Base-by-base conservation (phyloP, 2,113 vertebrate genomes). In the Sterrhoptilus dennistouni region DNA sequence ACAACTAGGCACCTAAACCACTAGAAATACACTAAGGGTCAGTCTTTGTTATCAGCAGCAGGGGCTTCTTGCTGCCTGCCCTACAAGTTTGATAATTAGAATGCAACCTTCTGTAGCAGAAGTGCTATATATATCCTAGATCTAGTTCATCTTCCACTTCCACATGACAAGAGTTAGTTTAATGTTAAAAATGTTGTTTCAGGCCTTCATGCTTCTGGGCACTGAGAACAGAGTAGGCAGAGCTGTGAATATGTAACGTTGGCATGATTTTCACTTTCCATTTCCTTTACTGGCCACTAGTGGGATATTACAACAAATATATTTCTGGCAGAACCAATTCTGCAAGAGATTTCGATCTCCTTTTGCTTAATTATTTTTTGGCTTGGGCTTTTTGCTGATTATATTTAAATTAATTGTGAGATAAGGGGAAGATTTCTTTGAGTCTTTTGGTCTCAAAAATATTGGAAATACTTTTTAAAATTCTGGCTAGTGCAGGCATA, bases 121-220 rank as follows among this genome's bases (percentile, higher is more conserved):
- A 97, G 90, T 71, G 82, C 56, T 94, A 74, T 75, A 90, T 86
- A 97, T 96, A 93, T 57, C 72, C 93, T 81, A 70, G 84, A 93
- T 95, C 93, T 95, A 95, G 95, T 66, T 96, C 93, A 95, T 96
- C 80, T 93, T 94, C 93, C 90, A 95, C 94, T 97, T 95, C 83
- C 92, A 94, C 79, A 86, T 71, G 81, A 89, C 92, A 95, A 93
- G 93, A 93, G 95, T 97, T 97, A 97, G 96, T 95, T 96, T 95
- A 96, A 97, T 91, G 89, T 93, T 97, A 95, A 97, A 97, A 97
- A 97, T 96, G 96, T 96, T 97, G 93, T 97, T 97, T 97, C 92
- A 95, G 92, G 96, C 91, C 96, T 97, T 92, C 47, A 69, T 95
- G 94, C 69, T 92, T 89, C 80, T 95, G 38, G 94, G 88, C 97